Conservation (phyloP, 2,797 vertebrate species). For the Pipistrellus pygmaeus region DNA sequence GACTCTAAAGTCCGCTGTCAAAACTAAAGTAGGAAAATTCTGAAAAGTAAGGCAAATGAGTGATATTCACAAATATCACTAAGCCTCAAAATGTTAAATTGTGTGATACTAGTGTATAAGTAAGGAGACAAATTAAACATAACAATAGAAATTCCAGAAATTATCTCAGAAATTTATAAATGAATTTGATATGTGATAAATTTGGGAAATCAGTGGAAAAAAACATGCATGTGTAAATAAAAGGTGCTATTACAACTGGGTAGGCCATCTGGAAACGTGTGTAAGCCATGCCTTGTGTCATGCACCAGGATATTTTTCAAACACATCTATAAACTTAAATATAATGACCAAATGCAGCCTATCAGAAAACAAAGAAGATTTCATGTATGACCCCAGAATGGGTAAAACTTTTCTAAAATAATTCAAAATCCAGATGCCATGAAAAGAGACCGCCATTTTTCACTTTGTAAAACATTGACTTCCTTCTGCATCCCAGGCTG, state of each 20-base stretch:
- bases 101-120: neutral
- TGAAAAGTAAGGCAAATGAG: neutral
- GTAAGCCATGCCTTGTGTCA: neutral
- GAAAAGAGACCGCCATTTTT: neutral
- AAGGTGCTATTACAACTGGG: neutral
- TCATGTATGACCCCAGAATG: neutral
- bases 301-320: neutral
- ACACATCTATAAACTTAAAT: constrained; percentile 11
- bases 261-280: neutral
- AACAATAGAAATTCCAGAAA: constrained; percentile 13
- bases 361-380: constrained; percentile 12
- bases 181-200: neutral
- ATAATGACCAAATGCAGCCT: neutral
- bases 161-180: neutral
- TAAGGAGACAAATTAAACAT: neutral
- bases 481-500: neutral
- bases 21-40: neutral
- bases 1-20: neutral
- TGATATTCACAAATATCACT: neutral
- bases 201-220: neutral
- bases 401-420: constrained; percentile 29
- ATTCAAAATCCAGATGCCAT: constrained; percentile 39
- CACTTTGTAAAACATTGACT: neutral
- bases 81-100: neutral
- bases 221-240: neutral